Base-by-base conservation (phyloP, 1,140 invertebrate species). In the Drosophila ambigua region DNA sequence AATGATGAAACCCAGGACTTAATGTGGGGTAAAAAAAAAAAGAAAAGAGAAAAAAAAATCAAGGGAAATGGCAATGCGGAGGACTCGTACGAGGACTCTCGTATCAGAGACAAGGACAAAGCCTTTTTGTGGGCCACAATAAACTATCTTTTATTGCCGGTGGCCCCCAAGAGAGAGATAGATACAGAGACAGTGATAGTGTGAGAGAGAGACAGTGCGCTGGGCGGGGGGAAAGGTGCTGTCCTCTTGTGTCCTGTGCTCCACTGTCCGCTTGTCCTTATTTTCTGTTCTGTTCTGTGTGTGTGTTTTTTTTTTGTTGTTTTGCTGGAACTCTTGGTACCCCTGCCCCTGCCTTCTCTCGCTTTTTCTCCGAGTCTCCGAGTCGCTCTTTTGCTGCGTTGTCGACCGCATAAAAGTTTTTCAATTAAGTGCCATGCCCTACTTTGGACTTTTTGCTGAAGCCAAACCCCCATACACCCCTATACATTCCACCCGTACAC, bases 321-420 rank as follows among this genome's bases (percentile, higher is more conserved):
- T 39, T 13, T 39, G 11, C 35, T 39, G 8, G 9, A 35, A 35
- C 31, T 35, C 31, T 35, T 35, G 31, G 31, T 35, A 9, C 9
- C 31, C 23, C 20, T 20, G 20, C 20, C 20, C 20, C 20, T 20
- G 20, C 20, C 52, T 31, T 31, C 13, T 50, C 23, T 20, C n/a
- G n/a, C 23, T 15, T n/a, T 48, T 7, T 35, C 24, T 28, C 31
- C n/a, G 2, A n/a, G 28, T 49, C 44, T 26, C 51, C 50, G 44
- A 62, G 24, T 69, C 52, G 44, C 35, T 66, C 39, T 60, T 49
- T 69, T 41, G 72, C 60, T 80, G 72, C 77, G 77, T 80, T 80
- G 72, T 80, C 78, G 78, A 81, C 78, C 78, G 78, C 78, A 81
- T 81, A 81, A 81, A 81, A 81, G 78, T 81, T 81, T 81, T 81